A percentile compares a stretch with the other conserved stretches of the same genome.
Evolutionary conservation across 1,140 invertebrate species (phyloP).

Genomic region (Drosophila lowei): DNA sequence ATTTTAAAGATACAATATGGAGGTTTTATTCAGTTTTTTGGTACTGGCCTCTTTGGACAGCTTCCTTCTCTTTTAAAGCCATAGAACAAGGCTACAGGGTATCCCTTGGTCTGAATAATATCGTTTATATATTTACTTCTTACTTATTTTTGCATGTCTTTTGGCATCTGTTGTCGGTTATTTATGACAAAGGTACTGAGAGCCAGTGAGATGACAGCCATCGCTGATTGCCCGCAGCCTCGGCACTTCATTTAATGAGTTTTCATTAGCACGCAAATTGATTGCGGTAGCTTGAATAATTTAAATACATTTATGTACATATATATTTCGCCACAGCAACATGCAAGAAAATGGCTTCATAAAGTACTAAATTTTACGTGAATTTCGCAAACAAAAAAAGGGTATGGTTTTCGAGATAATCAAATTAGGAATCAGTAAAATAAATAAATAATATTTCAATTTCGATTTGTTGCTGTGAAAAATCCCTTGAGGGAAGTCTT

Average conservation of each 20-base stretch:
- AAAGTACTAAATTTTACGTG: slow-evolving; percentile 17
- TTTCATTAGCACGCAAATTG: slow-evolving; percentile 58
- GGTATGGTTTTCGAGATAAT: slow-evolving; percentile 28
- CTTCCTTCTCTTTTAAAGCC: too few species aligned
- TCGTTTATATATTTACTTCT: too few species aligned
- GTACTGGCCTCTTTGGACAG: too few species aligned
- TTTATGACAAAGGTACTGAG: slow-evolving; percentile 36
- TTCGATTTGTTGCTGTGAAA: slow-evolving; percentile 12
- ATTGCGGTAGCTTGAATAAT: slow-evolving; percentile 56
- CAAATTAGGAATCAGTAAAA: slow-evolving; percentile 17
- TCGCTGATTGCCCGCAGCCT: slow-evolving; percentile 43
- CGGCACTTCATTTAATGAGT: slow-evolving; percentile 59
- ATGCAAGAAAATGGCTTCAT: slow-evolving; percentile 14
- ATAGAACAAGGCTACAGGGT: too few species aligned
- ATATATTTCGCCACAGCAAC: slow-evolving; percentile 2
- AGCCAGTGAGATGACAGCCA: slow-evolving; percentile 17
- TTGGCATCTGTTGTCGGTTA: slow-evolving; percentile 7
- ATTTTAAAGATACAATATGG: too few species aligned
- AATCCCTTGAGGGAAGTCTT: too few species aligned
- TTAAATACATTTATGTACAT: slow-evolving; percentile 34
- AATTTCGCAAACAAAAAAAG: slow-evolving; percentile 18
- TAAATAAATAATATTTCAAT: slow-evolving; percentile 26
- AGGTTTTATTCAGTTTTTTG: too few species aligned
- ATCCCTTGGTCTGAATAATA: too few species aligned
- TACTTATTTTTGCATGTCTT: not conserved